Evolutionary conservation across 2,113 vertebrate species (phyloP), one percentile per base, ranked within the genome.

Genomic region (Oophaga pumilio): DNA sequence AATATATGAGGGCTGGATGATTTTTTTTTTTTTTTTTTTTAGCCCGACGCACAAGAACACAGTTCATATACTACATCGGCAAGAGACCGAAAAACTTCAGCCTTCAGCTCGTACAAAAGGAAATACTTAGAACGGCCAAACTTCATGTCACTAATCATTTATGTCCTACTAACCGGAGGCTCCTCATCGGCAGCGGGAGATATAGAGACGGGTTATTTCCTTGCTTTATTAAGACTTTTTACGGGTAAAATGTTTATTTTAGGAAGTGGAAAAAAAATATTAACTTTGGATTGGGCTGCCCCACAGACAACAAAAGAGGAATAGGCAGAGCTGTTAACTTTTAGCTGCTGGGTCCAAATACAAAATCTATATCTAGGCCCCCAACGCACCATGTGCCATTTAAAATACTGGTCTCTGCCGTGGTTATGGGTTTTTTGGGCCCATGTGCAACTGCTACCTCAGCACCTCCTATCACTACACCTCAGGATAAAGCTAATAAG

Each of bases 1-100:
- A 56, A 87, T 83, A 64, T 76, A 87, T n/a, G 57, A 64, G 24
- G 79, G 15, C 57, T 87, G 78, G 33, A 76, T 71, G 43, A 4
- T 43, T 43, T 43, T n/a, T 24, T 66, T 77, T 74, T 74, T 43
- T 43, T 43, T 43, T n/a, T 24, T 66, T 77, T 74, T 74, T 22
- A 74, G 33, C 26, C 62, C 6, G 10, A 78, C 50, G 49, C 53
- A 87, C 28, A 73, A 81, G 68, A 81, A 56, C 59, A 66, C 59
- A 88, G 87, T 77, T 68, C 71, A 74, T 68, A 84, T 52, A 57
- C 17, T 12, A 64, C 80, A 83, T 82, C 57, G 57, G 15, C 43
- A 43, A 22, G 60, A 62, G 43, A 76, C 33, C 68, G 86, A 59
- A 66, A 66, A 76, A 82, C 28, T 12, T 13, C 69, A 33, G 56